These are phyloP conservation scores for Ameiurus melas DNA, from an alignment of 2,113 vertebrate genomes.

Conservation along the genomic window DNA sequence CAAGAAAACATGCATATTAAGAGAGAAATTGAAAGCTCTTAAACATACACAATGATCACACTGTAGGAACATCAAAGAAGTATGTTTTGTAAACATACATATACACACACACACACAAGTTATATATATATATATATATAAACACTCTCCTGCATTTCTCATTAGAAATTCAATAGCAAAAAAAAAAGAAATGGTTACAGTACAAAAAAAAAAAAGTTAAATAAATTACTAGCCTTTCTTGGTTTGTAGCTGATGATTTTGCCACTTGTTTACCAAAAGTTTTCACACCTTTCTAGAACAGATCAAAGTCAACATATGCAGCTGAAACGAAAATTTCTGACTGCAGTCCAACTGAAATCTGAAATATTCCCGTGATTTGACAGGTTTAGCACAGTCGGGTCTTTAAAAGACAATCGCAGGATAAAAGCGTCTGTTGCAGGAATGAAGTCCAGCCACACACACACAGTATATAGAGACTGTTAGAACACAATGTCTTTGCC, in stretches of 20 bases:
- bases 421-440: not conserved
- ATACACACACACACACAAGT: too few relatives aligned
- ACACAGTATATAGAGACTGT: not conserved
- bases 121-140: too few relatives aligned
- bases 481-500: too few relatives aligned
- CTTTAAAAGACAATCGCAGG: not conserved
- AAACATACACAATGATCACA: too few relatives aligned
- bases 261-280: not conserved
- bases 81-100: too few relatives aligned
- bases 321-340: not conserved
- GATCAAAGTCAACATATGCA: not conserved
- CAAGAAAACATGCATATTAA: too few relatives aligned
- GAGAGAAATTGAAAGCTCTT: too few relatives aligned
- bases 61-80: too few relatives aligned
- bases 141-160: too few relatives aligned
- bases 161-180: not conserved
- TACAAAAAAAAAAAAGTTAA: not conserved
- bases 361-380: not conserved
- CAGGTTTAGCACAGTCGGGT: not conserved
- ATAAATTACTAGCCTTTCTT: not conserved
- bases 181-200: not conserved
- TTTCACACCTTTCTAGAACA: not conserved
- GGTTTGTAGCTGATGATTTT: not conserved
- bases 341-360: not conserved
- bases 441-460: not conserved